Evolutionary conservation across 2,888 invertebrate genomes (phyloP).

Genomic region (Tholera decimalis): DNA sequence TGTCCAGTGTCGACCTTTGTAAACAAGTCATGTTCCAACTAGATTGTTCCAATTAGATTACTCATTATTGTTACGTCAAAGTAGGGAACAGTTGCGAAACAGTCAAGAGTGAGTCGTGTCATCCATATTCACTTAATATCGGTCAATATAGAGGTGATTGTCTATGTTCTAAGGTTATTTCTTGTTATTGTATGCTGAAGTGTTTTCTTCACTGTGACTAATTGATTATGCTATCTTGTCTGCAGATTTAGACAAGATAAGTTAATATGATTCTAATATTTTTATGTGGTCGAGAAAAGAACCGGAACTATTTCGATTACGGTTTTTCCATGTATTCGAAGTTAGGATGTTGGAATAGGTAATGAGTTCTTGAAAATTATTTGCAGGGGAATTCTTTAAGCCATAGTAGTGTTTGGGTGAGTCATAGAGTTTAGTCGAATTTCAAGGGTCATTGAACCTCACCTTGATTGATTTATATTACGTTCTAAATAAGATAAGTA

Average conservation of each 20-base stretch:
- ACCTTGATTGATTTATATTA: constrained; percentile 7
- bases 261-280: neutral
- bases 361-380: constrained; percentile 14
- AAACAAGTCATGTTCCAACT: constrained; percentile 2
- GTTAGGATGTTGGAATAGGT: neutral
- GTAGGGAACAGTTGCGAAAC: constrained; percentile 48
- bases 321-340: constrained; percentile 16
- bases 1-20: neutral
- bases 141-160: constrained; percentile 28
- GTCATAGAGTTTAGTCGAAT: neutral
- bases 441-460: constrained; percentile 18
- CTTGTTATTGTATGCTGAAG: constrained; percentile 42
- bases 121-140: constrained; percentile 36
- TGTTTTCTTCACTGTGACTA: constrained; percentile 36
- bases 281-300: neutral
- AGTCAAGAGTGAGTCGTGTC: constrained; percentile 50
- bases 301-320: neutral
- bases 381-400: constrained; percentile 10
- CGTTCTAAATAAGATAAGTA: neutral
- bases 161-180: constrained; percentile 16
- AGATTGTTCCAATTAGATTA: constrained; percentile 37
- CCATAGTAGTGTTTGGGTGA: neutral
- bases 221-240: constrained; percentile 17
- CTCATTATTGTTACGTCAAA: constrained; percentile 47
- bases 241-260: constrained; percentile 19